These are phyloP conservation scores for Neoascia interrupta DNA, from an alignment of 2,888 invertebrate species.

Conservation along the genomic window DNA sequence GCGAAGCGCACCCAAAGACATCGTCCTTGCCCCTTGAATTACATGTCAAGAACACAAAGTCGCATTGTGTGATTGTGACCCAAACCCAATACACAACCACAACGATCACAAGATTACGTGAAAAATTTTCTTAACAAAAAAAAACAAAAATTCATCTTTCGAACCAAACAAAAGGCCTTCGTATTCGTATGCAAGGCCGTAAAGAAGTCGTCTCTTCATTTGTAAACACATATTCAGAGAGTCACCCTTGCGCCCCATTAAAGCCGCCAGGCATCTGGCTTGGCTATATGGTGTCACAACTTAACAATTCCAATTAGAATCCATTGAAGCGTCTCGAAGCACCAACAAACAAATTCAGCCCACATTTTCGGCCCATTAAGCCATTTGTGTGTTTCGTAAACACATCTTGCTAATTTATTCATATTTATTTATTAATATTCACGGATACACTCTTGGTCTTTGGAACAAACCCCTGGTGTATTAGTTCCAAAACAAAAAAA, in stretches of 20 bases:
- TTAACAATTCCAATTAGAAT: constrained; percentile 11
- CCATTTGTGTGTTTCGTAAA: constrained; percentile 22
- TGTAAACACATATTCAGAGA: background rate
- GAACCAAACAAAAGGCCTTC: too few species aligned
- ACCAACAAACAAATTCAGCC: too few species aligned
- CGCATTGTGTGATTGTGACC: too few species aligned
- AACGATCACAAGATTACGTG: too few species aligned
- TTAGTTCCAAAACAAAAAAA: background rate
- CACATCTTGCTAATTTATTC: constrained; percentile 40
- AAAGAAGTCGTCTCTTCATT: constrained; percentile 5
- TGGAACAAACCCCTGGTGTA: background rate
- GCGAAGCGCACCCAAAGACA: background rate
- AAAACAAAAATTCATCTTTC: too few species aligned
- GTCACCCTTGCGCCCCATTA: constrained; percentile 6
- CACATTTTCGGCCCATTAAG: constrained; percentile 42
- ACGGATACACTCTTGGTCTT: background rate
- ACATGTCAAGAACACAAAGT: background rate
- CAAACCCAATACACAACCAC: too few species aligned
- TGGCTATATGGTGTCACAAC: constrained; percentile 16
- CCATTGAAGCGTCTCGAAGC: background rate
- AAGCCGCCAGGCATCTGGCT: background rate
- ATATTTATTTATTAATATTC: constrained; percentile 35
- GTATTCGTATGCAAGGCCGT: constrained; percentile 15
- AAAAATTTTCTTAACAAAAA: too few species aligned
- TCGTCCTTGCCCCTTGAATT: background rate